A percentile compares a stretch with the other conserved stretches of the same genome.
These are phyloP conservation scores for Anolis carolinensis DNA, from an alignment of 2,113 vertebrate genomes.

Conservation along the genomic window DNA sequence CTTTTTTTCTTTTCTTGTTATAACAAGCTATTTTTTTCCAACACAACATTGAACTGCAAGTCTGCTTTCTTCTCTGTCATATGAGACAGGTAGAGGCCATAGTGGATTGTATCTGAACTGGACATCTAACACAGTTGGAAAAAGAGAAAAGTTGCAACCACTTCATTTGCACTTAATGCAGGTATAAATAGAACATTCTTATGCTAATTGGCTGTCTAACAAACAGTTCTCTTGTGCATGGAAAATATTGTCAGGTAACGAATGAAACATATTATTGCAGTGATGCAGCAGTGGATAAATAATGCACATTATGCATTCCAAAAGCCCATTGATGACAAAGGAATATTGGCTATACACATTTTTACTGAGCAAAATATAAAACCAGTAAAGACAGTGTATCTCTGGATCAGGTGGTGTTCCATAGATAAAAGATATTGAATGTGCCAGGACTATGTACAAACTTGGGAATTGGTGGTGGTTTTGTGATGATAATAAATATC, in stretches of 20 bases:
- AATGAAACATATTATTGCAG: conserved; percentile 1
- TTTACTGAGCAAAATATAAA: background rate
- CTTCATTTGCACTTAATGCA: background rate
- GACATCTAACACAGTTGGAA: background rate
- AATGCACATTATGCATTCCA: background rate
- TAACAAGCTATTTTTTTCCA: background rate
- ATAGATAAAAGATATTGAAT: background rate
- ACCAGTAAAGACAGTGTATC: background rate
- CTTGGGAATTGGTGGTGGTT: too few species aligned
- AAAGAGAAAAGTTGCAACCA: background rate
- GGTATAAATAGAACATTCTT: background rate
- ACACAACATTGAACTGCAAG: background rate
- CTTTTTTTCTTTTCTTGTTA: too few species aligned
- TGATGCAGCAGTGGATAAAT: background rate
- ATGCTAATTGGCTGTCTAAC: background rate
- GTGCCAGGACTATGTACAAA: background rate
- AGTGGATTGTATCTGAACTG: background rate
- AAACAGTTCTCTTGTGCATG: background rate
- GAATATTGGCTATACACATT: background rate
- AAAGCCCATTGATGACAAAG: background rate
- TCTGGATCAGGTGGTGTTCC: background rate
- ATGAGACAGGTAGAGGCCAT: background rate
- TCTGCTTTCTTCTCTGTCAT: background rate
- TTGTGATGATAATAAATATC: too few species aligned
- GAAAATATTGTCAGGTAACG: background rate